These are phyloP conservation scores for Crenichthys baileyi DNA, from an alignment of 2,797 vertebrate genomes.

Conservation along the genomic window DNA sequence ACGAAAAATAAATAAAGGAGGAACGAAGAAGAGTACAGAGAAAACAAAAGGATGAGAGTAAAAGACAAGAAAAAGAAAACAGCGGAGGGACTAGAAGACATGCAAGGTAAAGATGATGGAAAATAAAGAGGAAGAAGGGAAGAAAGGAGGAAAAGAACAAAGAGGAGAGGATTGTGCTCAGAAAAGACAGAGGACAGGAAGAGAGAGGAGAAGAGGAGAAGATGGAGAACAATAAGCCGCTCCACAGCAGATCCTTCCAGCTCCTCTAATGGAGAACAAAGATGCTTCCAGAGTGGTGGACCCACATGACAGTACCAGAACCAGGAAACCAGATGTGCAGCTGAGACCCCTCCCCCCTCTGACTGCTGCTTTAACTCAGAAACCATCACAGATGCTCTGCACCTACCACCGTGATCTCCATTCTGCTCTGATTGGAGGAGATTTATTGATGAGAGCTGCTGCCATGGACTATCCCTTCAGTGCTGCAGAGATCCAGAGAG, in stretches of 20 bases:
- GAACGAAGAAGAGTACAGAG: neutral
- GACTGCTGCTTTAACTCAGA: too few species aligned
- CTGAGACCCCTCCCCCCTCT: too few species aligned
- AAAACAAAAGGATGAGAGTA: too few species aligned
- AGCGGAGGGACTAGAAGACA: neutral
- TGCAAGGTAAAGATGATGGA: neutral
- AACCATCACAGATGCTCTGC: too few species aligned
- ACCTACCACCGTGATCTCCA: too few species aligned
- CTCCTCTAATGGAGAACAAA: conserved; percentile 7
- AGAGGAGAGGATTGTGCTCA: too few species aligned
- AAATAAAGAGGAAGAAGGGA: neutral
- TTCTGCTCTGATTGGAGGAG: too few species aligned
- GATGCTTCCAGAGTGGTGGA: neutral
- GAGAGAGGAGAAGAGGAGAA: too few species aligned
- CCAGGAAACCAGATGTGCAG: neutral
- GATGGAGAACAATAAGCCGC: neutral
- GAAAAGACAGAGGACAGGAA: neutral
- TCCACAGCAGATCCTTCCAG: neutral
- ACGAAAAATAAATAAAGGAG: neutral
- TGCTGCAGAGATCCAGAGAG: neutral
- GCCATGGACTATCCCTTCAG: neutral
- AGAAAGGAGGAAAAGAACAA: neutral
- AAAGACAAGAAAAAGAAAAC: neutral
- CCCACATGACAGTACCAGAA: neutral
- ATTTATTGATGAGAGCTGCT: too few species aligned